These are phyloP conservation scores for Oxyura jamaicensis DNA, from an alignment of 2,113 vertebrate genomes.

Conservation along the genomic window DNA sequence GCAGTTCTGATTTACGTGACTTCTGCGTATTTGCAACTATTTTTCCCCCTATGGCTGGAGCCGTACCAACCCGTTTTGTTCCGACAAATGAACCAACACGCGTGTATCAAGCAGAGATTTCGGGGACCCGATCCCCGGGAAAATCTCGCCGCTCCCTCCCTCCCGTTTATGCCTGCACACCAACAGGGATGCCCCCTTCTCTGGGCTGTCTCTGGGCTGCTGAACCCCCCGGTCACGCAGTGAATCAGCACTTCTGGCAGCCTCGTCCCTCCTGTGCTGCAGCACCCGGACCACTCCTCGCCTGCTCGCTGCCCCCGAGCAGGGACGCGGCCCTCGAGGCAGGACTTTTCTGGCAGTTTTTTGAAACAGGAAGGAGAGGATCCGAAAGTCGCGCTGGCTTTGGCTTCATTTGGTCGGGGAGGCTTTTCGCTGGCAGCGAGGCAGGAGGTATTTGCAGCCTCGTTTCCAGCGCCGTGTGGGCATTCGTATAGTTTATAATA, in stretches of 20 bases:
- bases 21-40: constrained; percentile 62
- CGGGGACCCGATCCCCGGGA: background rate
- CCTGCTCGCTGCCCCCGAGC: fast-evolving
- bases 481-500: background rate
- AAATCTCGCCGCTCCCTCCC: background rate
- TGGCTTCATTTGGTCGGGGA: background rate
- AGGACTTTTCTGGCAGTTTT: background rate
- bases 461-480: background rate
- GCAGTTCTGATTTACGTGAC: constrained; percentile 67
- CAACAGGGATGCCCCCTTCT: background rate
- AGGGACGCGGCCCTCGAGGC: background rate
- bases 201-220: background rate
- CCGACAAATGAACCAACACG: background rate
- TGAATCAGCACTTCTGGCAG: constrained; percentile 71
- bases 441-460: background rate
- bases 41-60: constrained; percentile 18
- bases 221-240: background rate
- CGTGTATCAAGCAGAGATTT: background rate
- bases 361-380: background rate
- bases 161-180: background rate
- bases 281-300: background rate
- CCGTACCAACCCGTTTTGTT: constrained; percentile 40
- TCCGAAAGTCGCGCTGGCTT: fast-evolving
- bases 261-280: background rate
- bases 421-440: background rate